A percentile compares a stretch with the other conserved stretches of the same genome.
Conservation (phyloP, 2,113 vertebrate species). For the Sylvia atricapilla region DNA sequence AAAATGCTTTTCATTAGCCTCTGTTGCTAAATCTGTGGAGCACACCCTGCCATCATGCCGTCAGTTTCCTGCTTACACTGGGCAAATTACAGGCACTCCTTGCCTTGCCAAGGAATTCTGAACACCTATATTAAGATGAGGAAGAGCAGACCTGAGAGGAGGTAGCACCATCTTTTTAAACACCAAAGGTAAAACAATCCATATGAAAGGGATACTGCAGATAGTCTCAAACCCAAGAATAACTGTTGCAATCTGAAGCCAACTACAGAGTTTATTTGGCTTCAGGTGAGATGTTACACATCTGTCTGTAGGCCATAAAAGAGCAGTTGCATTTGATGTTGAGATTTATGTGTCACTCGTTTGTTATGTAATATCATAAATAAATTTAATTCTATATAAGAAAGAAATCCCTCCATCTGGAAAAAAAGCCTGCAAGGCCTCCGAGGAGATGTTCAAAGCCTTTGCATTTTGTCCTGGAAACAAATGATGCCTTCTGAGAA, state of each 20-base stretch:
- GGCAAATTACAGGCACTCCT: neutral
- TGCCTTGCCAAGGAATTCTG: neutral
- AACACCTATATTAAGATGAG: neutral
- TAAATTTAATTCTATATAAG: neutral
- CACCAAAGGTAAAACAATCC: neutral
- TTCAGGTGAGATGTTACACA: neutral
- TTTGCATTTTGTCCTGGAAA: neutral
- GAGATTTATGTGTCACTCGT: neutral
- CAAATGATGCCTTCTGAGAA: neutral
- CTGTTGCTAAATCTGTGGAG: neutral
- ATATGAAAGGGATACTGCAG: neutral
- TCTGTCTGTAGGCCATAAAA: neutral
- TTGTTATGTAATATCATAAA: neutral
- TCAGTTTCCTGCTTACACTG: neutral
- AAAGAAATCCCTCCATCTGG: neutral
- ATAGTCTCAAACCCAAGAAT: neutral
- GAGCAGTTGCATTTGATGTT: neutral
- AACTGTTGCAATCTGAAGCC: neutral
- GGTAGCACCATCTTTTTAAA: neutral
- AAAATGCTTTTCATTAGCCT: conserved; percentile 38
- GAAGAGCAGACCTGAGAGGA: neutral
- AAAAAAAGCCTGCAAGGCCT: neutral
- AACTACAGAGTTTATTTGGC: neutral
- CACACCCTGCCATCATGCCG: neutral
- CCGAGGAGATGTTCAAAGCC: neutral